A percentile compares a stretch with the other conserved stretches of the same genome.
Evolutionary conservation across 2,113 vertebrate genomes (phyloP).

Genomic region (Grammomys surdaster): DNA sequence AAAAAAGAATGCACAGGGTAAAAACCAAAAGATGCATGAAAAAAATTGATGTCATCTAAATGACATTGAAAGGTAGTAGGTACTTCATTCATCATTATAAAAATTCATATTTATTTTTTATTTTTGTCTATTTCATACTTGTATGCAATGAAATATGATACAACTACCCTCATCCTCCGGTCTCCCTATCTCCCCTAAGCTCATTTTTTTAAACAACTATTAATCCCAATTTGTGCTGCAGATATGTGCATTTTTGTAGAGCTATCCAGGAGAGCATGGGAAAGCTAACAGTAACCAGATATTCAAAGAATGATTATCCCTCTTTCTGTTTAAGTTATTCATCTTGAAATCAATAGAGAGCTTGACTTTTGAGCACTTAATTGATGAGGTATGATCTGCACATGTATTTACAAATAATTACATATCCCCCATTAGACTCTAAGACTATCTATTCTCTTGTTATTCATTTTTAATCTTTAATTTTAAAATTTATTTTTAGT

Average conservation of each 20-base stretch:
- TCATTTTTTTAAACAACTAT: not conserved
- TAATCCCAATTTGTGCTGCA: not conserved
- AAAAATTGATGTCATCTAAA: not conserved
- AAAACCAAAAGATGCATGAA: not conserved
- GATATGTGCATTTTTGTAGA: too few relatives aligned
- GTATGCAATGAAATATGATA: not conserved
- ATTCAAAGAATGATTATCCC: too few relatives aligned
- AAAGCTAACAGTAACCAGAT: not conserved
- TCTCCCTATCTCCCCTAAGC: too few relatives aligned
- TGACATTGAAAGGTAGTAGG: fast-evolving
- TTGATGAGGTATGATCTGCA: not conserved
- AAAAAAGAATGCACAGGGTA: not conserved
- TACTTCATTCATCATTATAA: not conserved
- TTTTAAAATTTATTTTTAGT: not conserved
- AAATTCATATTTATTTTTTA: not conserved
- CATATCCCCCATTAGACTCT: not conserved
- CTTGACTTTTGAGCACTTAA: not conserved
- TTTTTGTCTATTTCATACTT: not conserved
- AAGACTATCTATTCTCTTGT: not conserved
- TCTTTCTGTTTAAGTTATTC: not conserved
- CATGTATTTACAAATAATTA: not conserved
- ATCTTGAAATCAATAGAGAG: not conserved
- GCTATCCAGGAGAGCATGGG: not conserved
- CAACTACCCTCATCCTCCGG: not conserved
- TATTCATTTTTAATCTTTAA: not conserved